Evolutionary conservation across 2,113 vertebrate genomes (phyloP).

Genomic region (Dasyornis broadbenti): DNA sequence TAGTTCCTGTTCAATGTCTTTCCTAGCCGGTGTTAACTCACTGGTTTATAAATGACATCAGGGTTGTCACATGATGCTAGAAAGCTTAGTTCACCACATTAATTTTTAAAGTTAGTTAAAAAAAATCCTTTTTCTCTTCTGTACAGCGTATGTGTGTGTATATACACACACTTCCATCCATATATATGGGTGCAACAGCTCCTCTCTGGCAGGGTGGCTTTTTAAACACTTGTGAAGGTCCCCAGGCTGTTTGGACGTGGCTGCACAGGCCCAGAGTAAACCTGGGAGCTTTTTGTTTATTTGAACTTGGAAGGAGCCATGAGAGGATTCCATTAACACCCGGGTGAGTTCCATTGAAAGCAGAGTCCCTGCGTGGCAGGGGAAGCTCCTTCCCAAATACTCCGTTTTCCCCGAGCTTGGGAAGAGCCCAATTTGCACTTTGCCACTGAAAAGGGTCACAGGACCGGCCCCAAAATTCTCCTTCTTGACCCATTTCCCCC

Average conservation of each 20-base stretch:
- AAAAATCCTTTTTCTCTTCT: background rate
- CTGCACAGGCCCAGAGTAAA: conserved; percentile 42
- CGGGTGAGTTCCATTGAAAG: background rate
- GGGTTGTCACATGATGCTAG: background rate
- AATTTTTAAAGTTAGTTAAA: background rate
- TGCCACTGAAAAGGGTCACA: background rate
- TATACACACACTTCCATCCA: background rate
- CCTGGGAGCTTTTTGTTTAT: conserved; percentile 52
- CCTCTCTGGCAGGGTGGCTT: background rate
- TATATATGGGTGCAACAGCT: background rate
- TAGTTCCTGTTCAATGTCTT: conserved; percentile 16
- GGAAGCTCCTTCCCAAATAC: background rate
- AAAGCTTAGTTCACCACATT: background rate
- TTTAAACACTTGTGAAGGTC: conserved; percentile 6
- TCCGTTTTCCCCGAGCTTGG: background rate
- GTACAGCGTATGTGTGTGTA: background rate
- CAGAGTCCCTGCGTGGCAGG: background rate
- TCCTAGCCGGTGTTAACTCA: background rate
- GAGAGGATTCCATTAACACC: conserved; percentile 15
- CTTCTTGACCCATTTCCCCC: fast-evolving
- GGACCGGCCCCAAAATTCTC: background rate
- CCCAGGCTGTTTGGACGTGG: background rate
- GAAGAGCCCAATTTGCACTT: background rate
- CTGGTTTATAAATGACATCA: background rate
- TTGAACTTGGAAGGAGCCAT: conserved; percentile 56